These are phyloP conservation scores for Dryas iulia DNA, from an alignment of 1,140 invertebrate species.

Conservation along the genomic window DNA sequence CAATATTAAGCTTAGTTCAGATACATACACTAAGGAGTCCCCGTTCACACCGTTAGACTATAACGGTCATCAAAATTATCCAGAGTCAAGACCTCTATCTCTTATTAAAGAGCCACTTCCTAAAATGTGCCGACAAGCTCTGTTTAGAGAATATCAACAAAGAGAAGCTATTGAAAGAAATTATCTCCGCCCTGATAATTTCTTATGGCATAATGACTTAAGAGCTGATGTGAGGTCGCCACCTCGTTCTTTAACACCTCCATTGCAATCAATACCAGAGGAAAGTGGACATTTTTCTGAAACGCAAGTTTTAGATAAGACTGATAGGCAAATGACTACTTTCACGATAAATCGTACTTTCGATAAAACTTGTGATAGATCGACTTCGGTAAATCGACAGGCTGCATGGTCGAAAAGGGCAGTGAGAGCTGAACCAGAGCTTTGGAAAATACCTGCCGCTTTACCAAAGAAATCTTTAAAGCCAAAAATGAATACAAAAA, in stretches of 20 bases:
- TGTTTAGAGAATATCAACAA: constrained; percentile 59
- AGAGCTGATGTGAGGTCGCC: constrained; percentile 56
- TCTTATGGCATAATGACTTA: constrained; percentile 57
- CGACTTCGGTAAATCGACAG: constrained; percentile 36
- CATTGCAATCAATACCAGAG: constrained; percentile 75
- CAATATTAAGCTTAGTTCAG: constrained; percentile 61
- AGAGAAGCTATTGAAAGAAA: constrained; percentile 45
- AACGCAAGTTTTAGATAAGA: constrained; percentile 54
- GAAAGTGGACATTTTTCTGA: constrained; percentile 65
- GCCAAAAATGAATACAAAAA: constrained; percentile 37
- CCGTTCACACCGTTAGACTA: constrained; percentile 55
- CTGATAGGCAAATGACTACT: constrained; percentile 51
- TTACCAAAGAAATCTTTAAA: constrained; percentile 46
- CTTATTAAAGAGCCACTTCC: constrained; percentile 46
- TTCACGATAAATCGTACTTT: constrained; percentile 69
- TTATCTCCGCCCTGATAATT: constrained; percentile 44
- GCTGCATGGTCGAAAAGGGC: constrained; percentile 64
- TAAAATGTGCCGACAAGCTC: constrained; percentile 58
- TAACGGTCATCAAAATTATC: constrained; percentile 36
- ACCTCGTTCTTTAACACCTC: constrained; percentile 61
- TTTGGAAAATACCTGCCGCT: constrained; percentile 63
- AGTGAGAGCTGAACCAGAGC: constrained; percentile 53
- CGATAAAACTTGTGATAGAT: constrained; percentile 43
- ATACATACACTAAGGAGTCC: constrained; percentile 77
- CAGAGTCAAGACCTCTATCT: constrained; percentile 37